Evolutionary conservation across 2,888 invertebrate genomes (phyloP).

Genomic region (Idaea straminata): DNA sequence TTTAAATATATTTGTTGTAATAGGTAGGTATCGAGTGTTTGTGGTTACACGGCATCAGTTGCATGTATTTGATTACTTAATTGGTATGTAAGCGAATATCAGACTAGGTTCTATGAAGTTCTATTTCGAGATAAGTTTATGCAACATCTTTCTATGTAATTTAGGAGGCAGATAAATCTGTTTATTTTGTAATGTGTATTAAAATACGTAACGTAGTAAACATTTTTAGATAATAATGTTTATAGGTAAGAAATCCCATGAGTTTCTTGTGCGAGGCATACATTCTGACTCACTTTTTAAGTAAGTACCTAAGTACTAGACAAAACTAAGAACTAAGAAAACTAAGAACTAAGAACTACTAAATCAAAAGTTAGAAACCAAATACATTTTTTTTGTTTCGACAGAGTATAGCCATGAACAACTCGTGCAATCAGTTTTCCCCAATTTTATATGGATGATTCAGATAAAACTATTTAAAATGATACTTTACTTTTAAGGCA

Average conservation of each 20-base stretch:
- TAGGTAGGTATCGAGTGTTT: neutral
- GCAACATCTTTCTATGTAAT: neutral
- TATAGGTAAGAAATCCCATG: too few relatives aligned
- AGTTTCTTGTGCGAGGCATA: too few relatives aligned
- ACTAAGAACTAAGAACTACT: too few relatives aligned
- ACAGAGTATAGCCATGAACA: neutral
- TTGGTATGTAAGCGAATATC: neutral
- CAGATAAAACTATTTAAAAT: neutral
- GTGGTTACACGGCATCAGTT: neutral
- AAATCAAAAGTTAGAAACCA: neutral
- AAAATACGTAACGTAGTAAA: too few relatives aligned
- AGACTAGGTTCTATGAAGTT: neutral
- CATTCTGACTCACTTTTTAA: too few relatives aligned
- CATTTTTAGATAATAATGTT: too few relatives aligned
- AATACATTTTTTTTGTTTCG: neutral
- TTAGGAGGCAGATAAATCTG: neutral
- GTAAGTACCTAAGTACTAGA: too few relatives aligned
- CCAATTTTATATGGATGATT: neutral
- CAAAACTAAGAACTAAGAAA: too few relatives aligned
- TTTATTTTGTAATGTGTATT: neutral
- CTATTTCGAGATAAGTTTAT: neutral
- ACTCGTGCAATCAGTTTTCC: neutral
- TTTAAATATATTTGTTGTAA: neutral
- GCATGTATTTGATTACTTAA: slow-evolving; percentile 1
- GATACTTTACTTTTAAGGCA: neutral